Evolutionary conservation across 2,888 invertebrate species (phyloP).

Genomic region (Capitulum mitella): DNA sequence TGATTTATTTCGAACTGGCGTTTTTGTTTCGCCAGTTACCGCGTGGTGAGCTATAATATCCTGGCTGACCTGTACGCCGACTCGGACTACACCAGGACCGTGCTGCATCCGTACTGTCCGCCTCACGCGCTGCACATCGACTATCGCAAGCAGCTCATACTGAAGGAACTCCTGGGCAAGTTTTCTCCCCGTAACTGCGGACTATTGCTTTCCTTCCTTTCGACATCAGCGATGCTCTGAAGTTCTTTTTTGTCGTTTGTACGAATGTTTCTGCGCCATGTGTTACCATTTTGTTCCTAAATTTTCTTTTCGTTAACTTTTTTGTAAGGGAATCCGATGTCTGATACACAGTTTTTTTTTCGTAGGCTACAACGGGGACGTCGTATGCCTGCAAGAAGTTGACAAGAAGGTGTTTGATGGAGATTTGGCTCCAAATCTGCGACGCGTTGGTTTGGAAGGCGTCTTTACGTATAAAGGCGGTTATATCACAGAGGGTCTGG

Average conservation of each 20-base stretch:
- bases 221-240: too few species aligned
- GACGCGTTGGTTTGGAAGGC: constrained; percentile 52
- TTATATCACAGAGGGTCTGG: constrained; percentile 63
- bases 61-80: constrained; percentile 86
- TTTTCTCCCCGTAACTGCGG: too few species aligned
- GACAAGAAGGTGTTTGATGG: constrained; percentile 50
- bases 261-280: too few species aligned
- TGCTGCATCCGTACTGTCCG: constrained; percentile 66
- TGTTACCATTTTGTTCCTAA: too few species aligned
- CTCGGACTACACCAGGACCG: constrained; percentile 65
- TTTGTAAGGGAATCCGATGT: too few species aligned
- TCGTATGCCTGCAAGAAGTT: constrained; percentile 89
- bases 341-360: background rate
- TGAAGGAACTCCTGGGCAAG: constrained; percentile 53
- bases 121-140: constrained; percentile 69
- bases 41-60: constrained; percentile 81
- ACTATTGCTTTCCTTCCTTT: too few species aligned
- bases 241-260: too few species aligned
- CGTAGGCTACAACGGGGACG: constrained; percentile 78
- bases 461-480: constrained; percentile 64
- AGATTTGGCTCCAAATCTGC: constrained; percentile 57
- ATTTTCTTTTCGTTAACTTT: too few species aligned
- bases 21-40: constrained; percentile 43
- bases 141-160: constrained; percentile 75
- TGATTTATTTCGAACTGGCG: background rate